Evolutionary conservation across 2,113 vertebrate species (phyloP), one percentile per base, ranked within the genome.

Genomic region (Madoqua kirkii): DNA sequence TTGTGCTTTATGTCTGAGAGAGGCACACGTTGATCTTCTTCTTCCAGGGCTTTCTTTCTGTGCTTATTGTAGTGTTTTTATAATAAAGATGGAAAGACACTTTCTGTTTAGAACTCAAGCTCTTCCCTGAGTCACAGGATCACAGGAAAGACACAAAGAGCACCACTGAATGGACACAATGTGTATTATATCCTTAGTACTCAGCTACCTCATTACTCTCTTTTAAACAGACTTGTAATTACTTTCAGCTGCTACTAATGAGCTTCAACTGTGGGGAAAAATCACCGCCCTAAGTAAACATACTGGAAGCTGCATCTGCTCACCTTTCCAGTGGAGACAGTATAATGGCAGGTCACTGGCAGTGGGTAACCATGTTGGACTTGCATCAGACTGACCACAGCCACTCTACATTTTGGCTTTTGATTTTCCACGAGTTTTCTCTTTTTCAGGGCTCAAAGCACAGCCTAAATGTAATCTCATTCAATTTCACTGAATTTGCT

Each of bases 231-330:
- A 31, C 15, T 8, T 91, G 36, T 89, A 97, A 93, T 97, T 93
- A 96, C 92, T 94, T 95, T 91, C 62, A 96, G 95, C 89, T 96
- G 95, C 89, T 94, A 36, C 60, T 96, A 97, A 97, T 89, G 97
- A 94, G 60, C 55, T 96, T 93, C 43, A 40, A 1, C 19, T 14
- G 1, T 31, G 29, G 52, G 40, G 50, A 59, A 81, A 92, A 95
- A 89, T 52, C 67, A 83, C 60, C 31, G 23, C 60, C 57, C 74
- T 90, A 83, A 50, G 74, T 79, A 93, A 97, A 62, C 48, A 54
- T n/a, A 64, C 11, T 54, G 60, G 52, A 59, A 89, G 89, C 52
- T 48, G 21, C 57, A 57, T 36, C 64, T 84, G 55, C 71, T 87
- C 59, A 76, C 48, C 27, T 92, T 60, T 93, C 81, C 78, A 87